A percentile compares a stretch with the other conserved stretches of the same genome.
These are phyloP conservation scores for Oscheius sp. DNA, from an alignment of 2,888 invertebrate species.

Conservation along the genomic window DNA sequence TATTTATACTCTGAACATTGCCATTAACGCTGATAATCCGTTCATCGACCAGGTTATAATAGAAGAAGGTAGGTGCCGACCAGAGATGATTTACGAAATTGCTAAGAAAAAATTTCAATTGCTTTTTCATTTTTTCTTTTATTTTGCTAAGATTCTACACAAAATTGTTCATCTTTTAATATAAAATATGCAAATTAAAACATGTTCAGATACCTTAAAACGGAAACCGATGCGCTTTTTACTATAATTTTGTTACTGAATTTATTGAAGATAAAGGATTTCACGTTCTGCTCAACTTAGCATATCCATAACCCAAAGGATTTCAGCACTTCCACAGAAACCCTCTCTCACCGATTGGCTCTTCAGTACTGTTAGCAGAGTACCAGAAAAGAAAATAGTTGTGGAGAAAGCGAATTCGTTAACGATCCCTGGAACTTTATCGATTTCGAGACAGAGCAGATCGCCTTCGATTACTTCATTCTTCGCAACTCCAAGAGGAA, in stretches of 20 bases:
- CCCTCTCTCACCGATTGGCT: conserved; percentile 51
- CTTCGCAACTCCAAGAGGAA: conserved; percentile 45
- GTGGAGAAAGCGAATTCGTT: conserved; percentile 38
- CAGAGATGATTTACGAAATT: too few species aligned
- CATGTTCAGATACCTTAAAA: too few species aligned
- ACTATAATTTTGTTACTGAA: too few species aligned
- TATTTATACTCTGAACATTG: conserved; percentile 55
- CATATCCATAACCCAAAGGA: too few species aligned
- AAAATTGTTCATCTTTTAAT: too few species aligned
- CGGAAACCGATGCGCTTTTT: too few species aligned
- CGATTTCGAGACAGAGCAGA: neutral
- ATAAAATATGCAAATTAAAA: too few species aligned
- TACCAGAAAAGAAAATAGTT: conserved; percentile 31
- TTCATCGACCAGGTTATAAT: conserved; percentile 35
- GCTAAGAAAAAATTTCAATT: neutral
- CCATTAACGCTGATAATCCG: conserved; percentile 51
- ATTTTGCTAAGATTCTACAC: too few species aligned
- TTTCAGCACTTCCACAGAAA: conserved; percentile 31
- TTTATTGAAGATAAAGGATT: too few species aligned
- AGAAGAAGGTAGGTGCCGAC: conserved; percentile 15
- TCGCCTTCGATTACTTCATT: conserved; percentile 38
- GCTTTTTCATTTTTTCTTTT: too few species aligned
- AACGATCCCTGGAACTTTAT: conserved; percentile 32
- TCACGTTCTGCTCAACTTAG: too few species aligned
- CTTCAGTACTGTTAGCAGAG: conserved; percentile 38